A percentile compares a stretch with the other conserved stretches of the same genome.
These are phyloP conservation scores for Limanda limanda DNA, from an alignment of 2,113 vertebrate species.

Conservation along the genomic window DNA sequence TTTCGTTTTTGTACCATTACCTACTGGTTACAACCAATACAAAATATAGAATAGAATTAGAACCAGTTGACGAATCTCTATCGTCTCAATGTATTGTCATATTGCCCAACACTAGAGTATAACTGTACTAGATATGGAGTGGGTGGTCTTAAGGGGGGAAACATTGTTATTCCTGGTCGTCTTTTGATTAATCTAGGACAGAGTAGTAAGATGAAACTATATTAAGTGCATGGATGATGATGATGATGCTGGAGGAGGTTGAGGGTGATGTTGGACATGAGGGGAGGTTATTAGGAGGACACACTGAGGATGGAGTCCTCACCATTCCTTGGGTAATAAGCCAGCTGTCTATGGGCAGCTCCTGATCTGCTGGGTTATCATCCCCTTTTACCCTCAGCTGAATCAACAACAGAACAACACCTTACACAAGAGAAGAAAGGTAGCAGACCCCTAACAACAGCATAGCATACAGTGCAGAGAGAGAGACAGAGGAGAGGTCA, in stretches of 20 bases:
- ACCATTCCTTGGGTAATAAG: slow-evolving; percentile 99
- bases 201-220: slow-evolving; percentile 38
- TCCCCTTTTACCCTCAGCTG: slow-evolving; percentile 92
- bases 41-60: neutral
- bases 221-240: slow-evolving; percentile 30
- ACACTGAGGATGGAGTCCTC: slow-evolving; percentile 88
- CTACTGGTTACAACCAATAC: neutral
- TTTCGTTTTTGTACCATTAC: neutral
- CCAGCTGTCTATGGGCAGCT: slow-evolving; percentile 99
- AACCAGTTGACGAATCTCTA: neutral
- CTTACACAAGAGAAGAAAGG: slow-evolving; percentile 83
- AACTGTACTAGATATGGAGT: slow-evolving; percentile 11
- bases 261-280: slow-evolving; percentile 31
- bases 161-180: slow-evolving; percentile 8
- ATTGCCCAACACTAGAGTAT: slow-evolving; percentile 53
- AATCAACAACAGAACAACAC: slow-evolving; percentile 88
- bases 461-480: slow-evolving; percentile 77
- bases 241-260: slow-evolving; percentile 34
- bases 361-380: slow-evolving; percentile 91
- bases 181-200: slow-evolving; percentile 28
- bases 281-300: slow-evolving; percentile 62
- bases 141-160: neutral
- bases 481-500: slow-evolving; percentile 83
- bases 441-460: slow-evolving; percentile 74
- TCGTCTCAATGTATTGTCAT: neutral